These are phyloP conservation scores for Chondrosia reniformis DNA, from an alignment of 37 sponge, comb jelly and placozoan genomes.

Conservation along the genomic window DNA sequence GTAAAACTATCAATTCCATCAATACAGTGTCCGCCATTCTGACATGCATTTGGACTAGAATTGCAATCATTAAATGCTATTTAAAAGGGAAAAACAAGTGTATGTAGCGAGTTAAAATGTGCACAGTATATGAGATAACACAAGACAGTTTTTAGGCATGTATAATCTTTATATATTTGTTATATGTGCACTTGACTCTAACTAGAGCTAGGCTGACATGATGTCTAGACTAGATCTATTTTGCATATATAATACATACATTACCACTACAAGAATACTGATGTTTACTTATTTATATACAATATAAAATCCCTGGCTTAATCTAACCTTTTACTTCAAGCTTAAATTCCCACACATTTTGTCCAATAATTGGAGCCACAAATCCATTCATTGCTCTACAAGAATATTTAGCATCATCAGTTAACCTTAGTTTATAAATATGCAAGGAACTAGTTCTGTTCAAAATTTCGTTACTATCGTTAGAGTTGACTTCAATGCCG, in stretches of 20 bases:
- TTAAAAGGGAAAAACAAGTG: no score
- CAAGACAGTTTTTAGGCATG: not conserved
- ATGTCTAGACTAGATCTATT: no score
- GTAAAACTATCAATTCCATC: not conserved
- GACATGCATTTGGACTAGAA: constrained; percentile 8
- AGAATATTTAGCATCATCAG: not conserved
- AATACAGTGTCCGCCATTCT: constrained; percentile 9
- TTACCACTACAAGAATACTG: no score
- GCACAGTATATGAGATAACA: not conserved
- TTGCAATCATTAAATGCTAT: constrained; percentile 4
- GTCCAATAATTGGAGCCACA: not conserved
- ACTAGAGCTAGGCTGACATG: no score
- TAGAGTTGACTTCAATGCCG: not conserved
- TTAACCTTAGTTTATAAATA: not conserved
- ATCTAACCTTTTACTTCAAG: not conserved
- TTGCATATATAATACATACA: no score
- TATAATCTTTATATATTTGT: not conserved
- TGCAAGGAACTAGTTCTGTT: not conserved
- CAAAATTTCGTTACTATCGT: not conserved
- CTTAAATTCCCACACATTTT: not conserved
- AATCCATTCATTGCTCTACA: not conserved
- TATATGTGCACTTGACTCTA: no score
- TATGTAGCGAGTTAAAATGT: no score
- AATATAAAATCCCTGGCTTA: no score
- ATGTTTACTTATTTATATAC: no score